phyloP scores from a whole-genome alignment of 2,888 invertebrate species.

The Thecophora atra region DNA sequence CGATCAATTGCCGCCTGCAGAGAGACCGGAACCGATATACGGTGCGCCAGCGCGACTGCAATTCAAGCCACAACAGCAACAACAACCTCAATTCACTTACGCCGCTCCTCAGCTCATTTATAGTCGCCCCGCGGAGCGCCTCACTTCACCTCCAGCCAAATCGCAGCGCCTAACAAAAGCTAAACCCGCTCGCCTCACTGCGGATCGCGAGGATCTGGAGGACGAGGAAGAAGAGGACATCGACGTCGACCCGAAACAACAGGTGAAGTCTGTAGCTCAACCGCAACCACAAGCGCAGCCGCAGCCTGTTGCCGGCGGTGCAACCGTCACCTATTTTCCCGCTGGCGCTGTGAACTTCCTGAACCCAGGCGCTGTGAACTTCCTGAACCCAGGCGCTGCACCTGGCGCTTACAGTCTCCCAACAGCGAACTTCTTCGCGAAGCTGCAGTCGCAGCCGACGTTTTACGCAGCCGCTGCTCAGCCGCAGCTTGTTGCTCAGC shows the following conservation, averaged over 20 bases:
- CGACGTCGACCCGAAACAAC: conserved; percentile 33
- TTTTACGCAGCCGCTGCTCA: conserved; percentile 32
- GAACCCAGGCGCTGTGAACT: conserved; percentile 47
- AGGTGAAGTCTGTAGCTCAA: conserved; percentile 21
- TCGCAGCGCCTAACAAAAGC: conserved; percentile 38
- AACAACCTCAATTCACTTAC: conserved; percentile 28
- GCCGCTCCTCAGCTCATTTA: conserved; percentile 43
- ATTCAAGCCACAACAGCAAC: conserved; percentile 14
- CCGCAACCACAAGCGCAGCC: conserved; percentile 18
- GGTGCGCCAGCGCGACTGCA: conserved; percentile 44
- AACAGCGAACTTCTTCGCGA: conserved; percentile 43
- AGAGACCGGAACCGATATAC: conserved; percentile 42
- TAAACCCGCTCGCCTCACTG: conserved; percentile 48
- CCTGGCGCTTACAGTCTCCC: conserved; percentile 33
- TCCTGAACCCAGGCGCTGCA: conserved; percentile 46
- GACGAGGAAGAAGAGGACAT: conserved; percentile 50
- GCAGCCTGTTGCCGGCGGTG: conserved; percentile 32
- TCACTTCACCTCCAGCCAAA: conserved; percentile 15
- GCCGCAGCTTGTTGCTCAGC: conserved; percentile 26
- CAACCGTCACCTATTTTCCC: conserved; percentile 53
- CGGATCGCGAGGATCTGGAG: conserved; percentile 50
- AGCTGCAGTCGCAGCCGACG: conserved; percentile 30
- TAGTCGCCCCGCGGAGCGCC: conserved; percentile 38
- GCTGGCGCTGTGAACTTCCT: conserved; percentile 55
- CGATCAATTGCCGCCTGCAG: conserved; percentile 17